Percentiles rank a stretch among this genome's conserved stretches.
phyloP scores from a whole-genome alignment of 2,797 vertebrate genomes.

The Podarcis siculus region DNA sequence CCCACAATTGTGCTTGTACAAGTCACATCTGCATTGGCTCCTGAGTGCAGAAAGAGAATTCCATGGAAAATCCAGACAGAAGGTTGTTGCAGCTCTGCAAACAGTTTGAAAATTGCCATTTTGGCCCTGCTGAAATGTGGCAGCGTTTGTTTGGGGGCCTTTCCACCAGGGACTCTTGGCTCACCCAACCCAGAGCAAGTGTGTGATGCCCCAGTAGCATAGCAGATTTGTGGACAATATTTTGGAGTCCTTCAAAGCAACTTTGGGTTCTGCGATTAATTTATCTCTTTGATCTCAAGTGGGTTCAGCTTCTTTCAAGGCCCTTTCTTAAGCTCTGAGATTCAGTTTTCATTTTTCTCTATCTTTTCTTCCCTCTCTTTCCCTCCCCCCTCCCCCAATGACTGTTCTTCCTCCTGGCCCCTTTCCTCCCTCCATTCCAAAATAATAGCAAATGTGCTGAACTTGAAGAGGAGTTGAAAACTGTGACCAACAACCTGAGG shows the following conservation, averaged over 20 bases:
- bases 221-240: background rate
- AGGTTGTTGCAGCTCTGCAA: background rate
- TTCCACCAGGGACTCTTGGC: background rate
- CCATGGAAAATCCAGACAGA: background rate
- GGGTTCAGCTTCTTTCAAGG: slow-evolving; percentile 79
- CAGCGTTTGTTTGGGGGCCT: background rate
- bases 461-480: slow-evolving; percentile 99
- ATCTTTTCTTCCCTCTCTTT: slow-evolving; percentile 72
- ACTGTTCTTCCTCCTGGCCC: slow-evolving; percentile 72
- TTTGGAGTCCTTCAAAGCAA: slow-evolving; percentile 15
- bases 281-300: slow-evolving; percentile 64
- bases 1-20: background rate
- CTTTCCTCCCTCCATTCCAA: slow-evolving; percentile 79
- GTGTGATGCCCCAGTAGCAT: background rate
- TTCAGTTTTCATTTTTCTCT: slow-evolving; percentile 78
- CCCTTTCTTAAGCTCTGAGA: slow-evolving; percentile 73
- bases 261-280: background rate
- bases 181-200: background rate
- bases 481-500: slow-evolving; percentile 99
- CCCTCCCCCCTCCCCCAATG: slow-evolving; percentile 56
- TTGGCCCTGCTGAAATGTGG: background rate
- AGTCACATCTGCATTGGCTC: background rate
- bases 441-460: slow-evolving; percentile 99
- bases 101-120: too few relatives aligned
- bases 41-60: too few relatives aligned